A percentile compares a stretch with the other conserved stretches of the same genome.
phyloP scores from a whole-genome alignment of 2,113 vertebrate species.

The Hyaena hyaena region DNA sequence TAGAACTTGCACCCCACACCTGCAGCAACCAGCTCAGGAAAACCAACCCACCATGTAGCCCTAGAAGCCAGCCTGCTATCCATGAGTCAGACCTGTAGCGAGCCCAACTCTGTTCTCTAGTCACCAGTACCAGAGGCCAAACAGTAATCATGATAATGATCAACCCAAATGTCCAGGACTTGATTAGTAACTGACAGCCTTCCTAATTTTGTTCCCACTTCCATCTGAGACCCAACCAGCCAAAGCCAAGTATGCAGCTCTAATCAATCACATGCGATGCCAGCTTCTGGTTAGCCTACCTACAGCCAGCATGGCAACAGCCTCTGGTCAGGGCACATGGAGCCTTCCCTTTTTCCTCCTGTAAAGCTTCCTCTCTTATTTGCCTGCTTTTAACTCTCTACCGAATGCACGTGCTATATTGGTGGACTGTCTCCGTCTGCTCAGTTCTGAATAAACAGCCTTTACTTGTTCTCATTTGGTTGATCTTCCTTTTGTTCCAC shows the following conservation, averaged over 20 bases:
- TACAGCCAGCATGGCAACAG: neutral
- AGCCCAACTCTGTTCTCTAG: neutral
- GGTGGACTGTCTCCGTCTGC: neutral
- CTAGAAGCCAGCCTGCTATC: neutral
- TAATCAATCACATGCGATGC: neutral
- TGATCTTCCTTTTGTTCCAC: slow-evolving; percentile 43
- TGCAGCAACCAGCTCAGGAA: neutral
- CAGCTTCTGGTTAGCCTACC: neutral
- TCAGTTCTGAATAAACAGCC: neutral
- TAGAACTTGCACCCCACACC: neutral
- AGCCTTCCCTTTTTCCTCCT: neutral
- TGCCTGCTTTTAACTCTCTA: neutral
- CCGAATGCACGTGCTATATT: neutral
- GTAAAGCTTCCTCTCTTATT: neutral
- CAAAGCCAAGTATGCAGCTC: neutral
- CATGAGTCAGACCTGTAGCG: neutral
- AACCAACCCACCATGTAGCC: neutral
- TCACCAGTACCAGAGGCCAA: neutral
- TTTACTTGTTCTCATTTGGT: neutral
- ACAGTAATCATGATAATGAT: neutral
- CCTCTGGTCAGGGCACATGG: neutral
- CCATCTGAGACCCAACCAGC: neutral
- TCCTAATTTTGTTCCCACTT: neutral
- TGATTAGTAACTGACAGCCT: neutral
- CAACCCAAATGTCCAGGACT: neutral